These are phyloP conservation scores for Malaclemys terrapin DNA, from an alignment of 2,113 vertebrate species.

Conservation along the genomic window DNA sequence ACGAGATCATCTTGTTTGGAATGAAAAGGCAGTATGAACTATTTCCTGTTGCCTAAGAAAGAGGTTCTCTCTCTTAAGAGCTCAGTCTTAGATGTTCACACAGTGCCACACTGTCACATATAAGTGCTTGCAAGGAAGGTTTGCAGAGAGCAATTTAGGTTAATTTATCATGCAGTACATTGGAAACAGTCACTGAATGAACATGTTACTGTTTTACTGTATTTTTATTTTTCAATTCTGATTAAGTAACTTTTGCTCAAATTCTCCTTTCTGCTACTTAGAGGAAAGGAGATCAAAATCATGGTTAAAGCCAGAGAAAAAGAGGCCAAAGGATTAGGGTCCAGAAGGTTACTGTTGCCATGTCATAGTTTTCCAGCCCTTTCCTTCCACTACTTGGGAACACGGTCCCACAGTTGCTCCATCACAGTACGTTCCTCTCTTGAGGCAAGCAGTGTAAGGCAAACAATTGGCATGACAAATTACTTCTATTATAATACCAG, in stretches of 20 bases:
- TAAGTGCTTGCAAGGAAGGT: not conserved
- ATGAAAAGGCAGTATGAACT: slow-evolving; percentile 43
- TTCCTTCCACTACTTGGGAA: too few species aligned
- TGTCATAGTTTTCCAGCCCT: rapidly evolving
- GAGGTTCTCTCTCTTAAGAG: not conserved
- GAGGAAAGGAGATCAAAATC: not conserved
- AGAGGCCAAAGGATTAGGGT: not conserved
- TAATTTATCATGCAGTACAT: not conserved
- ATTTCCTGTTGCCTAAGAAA: slow-evolving; percentile 61
- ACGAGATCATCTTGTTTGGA: slow-evolving; percentile 70
- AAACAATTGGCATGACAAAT: not conserved
- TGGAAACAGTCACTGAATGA: not conserved
- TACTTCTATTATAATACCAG: not conserved
- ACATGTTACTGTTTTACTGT: not conserved
- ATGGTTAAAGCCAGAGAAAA: not conserved
- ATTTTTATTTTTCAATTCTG: not conserved
- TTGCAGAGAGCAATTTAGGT: not conserved
- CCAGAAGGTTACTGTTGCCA: not conserved
- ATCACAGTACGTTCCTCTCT: not conserved
- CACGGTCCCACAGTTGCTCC: not conserved
- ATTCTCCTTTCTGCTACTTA: not conserved
- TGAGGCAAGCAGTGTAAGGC: not conserved
- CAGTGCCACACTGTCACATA: not conserved
- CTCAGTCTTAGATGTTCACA: not conserved
- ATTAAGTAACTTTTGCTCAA: not conserved